Evolutionary conservation across 2,797 vertebrate species (phyloP), one percentile per base, ranked within the genome.

Genomic region (Gymnodraco acuticeps): DNA sequence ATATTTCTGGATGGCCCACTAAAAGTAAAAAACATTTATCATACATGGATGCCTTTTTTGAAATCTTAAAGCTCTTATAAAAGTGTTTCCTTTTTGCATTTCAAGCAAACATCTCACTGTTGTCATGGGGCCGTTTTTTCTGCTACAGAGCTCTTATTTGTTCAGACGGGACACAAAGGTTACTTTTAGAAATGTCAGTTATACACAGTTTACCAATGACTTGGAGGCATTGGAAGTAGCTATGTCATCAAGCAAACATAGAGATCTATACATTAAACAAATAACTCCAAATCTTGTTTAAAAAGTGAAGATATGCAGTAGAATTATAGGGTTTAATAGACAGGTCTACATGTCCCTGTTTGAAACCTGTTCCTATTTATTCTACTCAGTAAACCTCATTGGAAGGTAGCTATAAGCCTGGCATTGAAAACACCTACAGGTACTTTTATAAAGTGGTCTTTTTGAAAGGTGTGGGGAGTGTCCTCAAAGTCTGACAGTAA

Each of bases 401-500:
- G 20, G 14, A 23, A 20, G 10, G 7, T 19, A 10, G 14, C 16
- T 16, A 4, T 50, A 66, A 46, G 19, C 8, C 19, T 16, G 2
- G 0, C 1, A 10, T 62, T 60, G 12, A 72, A 2, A 2, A 42
- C 45, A 41, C 1, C 3, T 66, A 45, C 55, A 17, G 14, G 42
- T 10, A 38, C 33, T 53, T 70, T 50, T 45, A 15, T 38, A 45
- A 23, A 56, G n/a, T 19, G 17, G 13, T 43, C 16, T 72, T 41
- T 70, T 48, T 68, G 33, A 75, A 70, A 65, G 10, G 11, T 64
- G 46, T 46, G 5, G 3, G 38, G 11, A 62, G 76, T 62, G 52
- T 50, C 17, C 17, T 20, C 11, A 17, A 20, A 9, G 60, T 50
- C 69, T 65, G 9, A 42, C 46, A 77, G 72, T 78, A 62, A 76